Evolutionary conservation across 1,140 invertebrate genomes (phyloP), one percentile per base, ranked within the genome.

Genomic region (Bursaphelenchus mucronatus): DNA sequence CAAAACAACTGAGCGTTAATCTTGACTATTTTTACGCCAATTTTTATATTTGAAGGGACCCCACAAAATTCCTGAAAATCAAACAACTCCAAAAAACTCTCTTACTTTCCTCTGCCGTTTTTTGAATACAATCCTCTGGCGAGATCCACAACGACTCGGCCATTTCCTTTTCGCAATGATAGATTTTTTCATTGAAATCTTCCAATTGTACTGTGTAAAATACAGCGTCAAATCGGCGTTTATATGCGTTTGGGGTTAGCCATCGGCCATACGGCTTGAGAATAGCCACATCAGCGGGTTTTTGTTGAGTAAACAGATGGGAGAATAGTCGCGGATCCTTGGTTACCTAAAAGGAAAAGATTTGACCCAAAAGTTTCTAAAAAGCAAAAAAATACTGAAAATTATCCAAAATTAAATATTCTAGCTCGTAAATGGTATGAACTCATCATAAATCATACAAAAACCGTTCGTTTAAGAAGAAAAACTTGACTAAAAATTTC

Each of bases 161-260:
- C 57, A 59, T 59, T 50, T 59, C 57, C 5, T 39, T 13, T 50
- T 59, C 15, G 41, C 57, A 59, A 39, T 15, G 45, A n/a, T 44
- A 11, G 40, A 59, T 44, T 17, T 13, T 11, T 11, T 13, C 11
- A n/a, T 59, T 44, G 40, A 13, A 40, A n/a, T 59, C 30, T 30
- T 30, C 40, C 13, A 59, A n/a, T 13, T 39, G 19, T 9, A 44
- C 57, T 30, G 45, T 13, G 40, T 44, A 59, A 39, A 59, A 59
- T 19, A 59, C 21, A 3, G 57, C 45, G 40, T 59, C 57, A 39
- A 59, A 59, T n/a, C 57, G 57, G 13, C 40, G 13, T 19, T 13
- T 13, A 39, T 59, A 59, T 6, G 15, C 30, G 13, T 40, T 59
- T 17, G 57, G 57, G 11, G 57, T 59, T 39, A 59, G 4, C 57